These are phyloP conservation scores for Aphelenchoides bicaudatus DNA, from an alignment of 2,888 invertebrate species.

Conservation along the genomic window DNA sequence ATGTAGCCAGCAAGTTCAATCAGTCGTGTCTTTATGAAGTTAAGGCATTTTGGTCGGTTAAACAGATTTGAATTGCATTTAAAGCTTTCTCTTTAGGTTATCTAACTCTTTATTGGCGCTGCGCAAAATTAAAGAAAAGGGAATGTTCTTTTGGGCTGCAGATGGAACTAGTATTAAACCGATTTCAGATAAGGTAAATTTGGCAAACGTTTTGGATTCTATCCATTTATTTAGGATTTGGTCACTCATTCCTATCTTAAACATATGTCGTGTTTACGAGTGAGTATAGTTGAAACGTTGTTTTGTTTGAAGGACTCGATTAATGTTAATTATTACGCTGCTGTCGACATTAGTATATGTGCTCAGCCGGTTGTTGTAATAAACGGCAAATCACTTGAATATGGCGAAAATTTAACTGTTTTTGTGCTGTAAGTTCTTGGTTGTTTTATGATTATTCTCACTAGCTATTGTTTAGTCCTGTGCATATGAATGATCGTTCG, in stretches of 20 bases:
- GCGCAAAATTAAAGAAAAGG: neutral
- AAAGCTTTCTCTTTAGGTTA: too few relatives aligned
- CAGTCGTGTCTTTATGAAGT: neutral
- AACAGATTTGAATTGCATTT: too few relatives aligned
- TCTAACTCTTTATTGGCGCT: neutral
- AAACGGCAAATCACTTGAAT: neutral
- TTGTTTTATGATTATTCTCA: neutral
- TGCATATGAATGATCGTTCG: neutral
- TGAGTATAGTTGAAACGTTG: neutral
- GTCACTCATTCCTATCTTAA: neutral
- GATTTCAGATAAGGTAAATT: neutral
- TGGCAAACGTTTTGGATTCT: neutral
- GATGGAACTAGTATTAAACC: neutral
- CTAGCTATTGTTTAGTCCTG: neutral
- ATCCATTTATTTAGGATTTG: neutral
- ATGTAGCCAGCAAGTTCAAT: neutral
- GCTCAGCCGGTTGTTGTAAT: constrained; percentile 4
- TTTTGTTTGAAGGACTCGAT: neutral
- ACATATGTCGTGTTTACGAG: neutral
- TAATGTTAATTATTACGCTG: neutral
- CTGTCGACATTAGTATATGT: neutral
- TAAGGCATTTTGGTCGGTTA: neutral
- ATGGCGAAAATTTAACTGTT: constrained; percentile 1
- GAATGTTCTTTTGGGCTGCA: constrained; percentile 2
- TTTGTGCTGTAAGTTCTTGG: constrained; percentile 7